Percentiles rank a stretch among this genome's conserved stretches.
Evolutionary conservation across 2,797 vertebrate genomes (phyloP).

Genomic region (Sebastes miniatus): DNA sequence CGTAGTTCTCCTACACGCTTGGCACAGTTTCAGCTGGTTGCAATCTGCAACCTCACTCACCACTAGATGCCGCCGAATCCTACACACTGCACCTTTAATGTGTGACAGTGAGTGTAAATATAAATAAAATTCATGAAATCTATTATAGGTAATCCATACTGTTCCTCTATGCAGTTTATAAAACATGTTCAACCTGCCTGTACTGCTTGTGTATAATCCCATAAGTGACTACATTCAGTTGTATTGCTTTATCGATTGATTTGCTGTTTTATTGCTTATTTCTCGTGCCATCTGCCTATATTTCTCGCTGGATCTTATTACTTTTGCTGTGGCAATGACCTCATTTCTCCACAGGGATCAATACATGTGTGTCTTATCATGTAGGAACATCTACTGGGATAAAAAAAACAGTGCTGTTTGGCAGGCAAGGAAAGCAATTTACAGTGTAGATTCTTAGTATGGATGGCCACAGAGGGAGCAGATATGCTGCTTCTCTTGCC

Average conservation of each 20-base stretch:
- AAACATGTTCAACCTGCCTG: background rate
- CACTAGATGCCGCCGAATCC: background rate
- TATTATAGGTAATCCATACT: background rate
- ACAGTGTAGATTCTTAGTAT: background rate
- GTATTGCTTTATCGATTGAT: background rate
- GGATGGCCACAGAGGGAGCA: background rate
- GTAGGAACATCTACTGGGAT: background rate
- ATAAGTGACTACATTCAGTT: background rate
- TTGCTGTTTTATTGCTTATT: constrained; percentile 8
- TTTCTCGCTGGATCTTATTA: constrained; percentile 27
- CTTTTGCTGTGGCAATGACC: constrained; percentile 1
- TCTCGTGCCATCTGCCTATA: background rate
- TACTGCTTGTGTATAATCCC: background rate
- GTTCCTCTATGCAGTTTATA: background rate
- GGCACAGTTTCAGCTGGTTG: background rate
- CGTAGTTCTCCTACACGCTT: background rate
- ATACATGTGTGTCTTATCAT: background rate
- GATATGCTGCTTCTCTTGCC: background rate
- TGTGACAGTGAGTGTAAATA: background rate
- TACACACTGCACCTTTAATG: background rate
- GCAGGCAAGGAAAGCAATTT: constrained; percentile 18
- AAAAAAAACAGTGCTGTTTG: background rate
- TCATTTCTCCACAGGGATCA: constrained; percentile 29
- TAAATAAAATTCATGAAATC: background rate
- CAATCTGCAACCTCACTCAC: background rate